Evolutionary conservation across 2,797 vertebrate species (phyloP), one percentile per base, ranked within the genome.

Genomic region (Gallinago nigripennis): DNA sequence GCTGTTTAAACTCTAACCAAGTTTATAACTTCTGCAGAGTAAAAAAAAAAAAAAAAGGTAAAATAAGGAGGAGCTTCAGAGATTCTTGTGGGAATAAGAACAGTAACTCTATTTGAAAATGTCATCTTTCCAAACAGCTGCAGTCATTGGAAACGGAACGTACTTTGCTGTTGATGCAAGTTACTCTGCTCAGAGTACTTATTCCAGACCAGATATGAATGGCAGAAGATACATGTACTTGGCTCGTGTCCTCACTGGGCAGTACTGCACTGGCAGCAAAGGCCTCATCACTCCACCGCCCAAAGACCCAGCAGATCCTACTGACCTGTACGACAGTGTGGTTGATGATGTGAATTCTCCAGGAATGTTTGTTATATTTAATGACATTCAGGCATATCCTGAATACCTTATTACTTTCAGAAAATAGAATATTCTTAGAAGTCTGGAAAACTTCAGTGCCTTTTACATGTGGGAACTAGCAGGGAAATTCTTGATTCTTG

Each of bases 391-490:
- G 37, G 98, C 99, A 10, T 99, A 98, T 85, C 99, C 99, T 28
- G 98, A 99, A 57, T 99, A 99, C 82, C 97, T 99, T 61, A 99
- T 99, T 94, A 99, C 98, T 33, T 99, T 99, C 87, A 94, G 28
- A 82, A 10, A 2, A 2, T 97, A 95, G 93, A 54, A 31, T 76
- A 35, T 24, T 83, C 64, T 79, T 56, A 30, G 46, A 9, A 79
- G 37, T 43, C 9, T 60, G 14, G n/a, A 70, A 93, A 70, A 33
- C 27, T 30, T n/a, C 35, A 66, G 33, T 78, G 81, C 78, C 81
- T 95, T 93, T 92, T 41, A 56, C 11, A 4, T 23, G 6, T 60
- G 41, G 65, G 31, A 87, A 68, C 70, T 76, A 73, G 58, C 18
- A 41, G 45, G 31, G 9, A 2, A 3, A 9, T 61, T 93, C 54